phyloP scores from a whole-genome alignment of 1,140 invertebrate species.

The Camponotus pennsylvanicus region DNA sequence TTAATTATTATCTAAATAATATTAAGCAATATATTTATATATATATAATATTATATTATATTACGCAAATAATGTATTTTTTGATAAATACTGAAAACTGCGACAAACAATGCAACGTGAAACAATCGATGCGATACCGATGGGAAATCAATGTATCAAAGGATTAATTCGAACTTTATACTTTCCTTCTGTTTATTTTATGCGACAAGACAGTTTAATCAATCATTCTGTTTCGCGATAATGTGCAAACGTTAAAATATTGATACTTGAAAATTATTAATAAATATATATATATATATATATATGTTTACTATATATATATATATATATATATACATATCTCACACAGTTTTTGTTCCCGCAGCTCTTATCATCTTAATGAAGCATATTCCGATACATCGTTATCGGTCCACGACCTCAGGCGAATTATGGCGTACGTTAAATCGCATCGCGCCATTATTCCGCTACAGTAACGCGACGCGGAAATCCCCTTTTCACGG shows the following conservation, averaged over 20 bases:
- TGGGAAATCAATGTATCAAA: not conserved
- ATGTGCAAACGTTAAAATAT: not conserved
- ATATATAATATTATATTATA: not conserved
- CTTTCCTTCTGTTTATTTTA: not conserved
- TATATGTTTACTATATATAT: not conserved
- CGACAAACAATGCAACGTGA: too few species aligned
- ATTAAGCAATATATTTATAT: too few species aligned
- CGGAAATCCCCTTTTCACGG: conserved; percentile 49
- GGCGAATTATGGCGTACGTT: conserved; percentile 1
- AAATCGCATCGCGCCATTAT: conserved; percentile 17
- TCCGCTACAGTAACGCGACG: not conserved
- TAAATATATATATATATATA: not conserved
- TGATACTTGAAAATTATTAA: not conserved
- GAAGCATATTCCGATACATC: not conserved
- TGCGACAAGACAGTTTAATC: not conserved
- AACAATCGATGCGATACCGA: too few species aligned
- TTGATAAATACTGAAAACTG: not conserved
- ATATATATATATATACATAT: not conserved
- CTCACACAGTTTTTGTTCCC: not conserved
- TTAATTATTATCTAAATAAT: too few species aligned
- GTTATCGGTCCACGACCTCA: not conserved
- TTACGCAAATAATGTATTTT: not conserved
- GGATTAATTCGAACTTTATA: not conserved
- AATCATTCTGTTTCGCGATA: not conserved
- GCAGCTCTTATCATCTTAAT: conserved; percentile 14